phyloP scores from a whole-genome alignment of 2,797 vertebrate species.

The Ciconia nigra region DNA sequence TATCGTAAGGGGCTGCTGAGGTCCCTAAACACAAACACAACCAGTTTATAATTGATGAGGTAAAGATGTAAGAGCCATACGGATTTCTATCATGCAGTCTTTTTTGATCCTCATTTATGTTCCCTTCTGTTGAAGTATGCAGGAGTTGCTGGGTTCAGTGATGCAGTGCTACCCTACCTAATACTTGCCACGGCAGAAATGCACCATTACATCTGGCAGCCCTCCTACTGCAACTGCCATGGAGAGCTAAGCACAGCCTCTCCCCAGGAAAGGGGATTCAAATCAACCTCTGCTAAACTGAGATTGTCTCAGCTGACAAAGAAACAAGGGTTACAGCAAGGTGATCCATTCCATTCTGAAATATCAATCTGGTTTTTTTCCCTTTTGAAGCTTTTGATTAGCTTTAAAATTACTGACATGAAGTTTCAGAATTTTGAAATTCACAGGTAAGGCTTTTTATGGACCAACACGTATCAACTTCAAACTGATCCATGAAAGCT shows the following conservation, averaged over 20 bases:
- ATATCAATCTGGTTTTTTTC: background rate
- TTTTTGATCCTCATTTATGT: background rate
- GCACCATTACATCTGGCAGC: background rate
- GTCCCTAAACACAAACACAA: background rate
- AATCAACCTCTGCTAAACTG: background rate
- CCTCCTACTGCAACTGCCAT: background rate
- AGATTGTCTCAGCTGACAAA: background rate
- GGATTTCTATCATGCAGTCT: background rate
- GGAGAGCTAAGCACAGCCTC: background rate
- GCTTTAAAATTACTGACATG: background rate
- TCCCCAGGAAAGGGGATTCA: background rate
- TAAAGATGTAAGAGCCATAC: background rate
- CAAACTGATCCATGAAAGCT: background rate
- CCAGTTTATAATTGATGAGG: slow-evolving; percentile 26
- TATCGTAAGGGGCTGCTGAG: background rate
- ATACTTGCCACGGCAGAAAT: accelerated
- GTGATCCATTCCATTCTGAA: background rate
- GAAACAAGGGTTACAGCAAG: background rate
- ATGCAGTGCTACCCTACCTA: background rate
- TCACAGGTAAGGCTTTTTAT: background rate
- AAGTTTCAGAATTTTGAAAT: background rate
- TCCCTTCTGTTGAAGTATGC: accelerated
- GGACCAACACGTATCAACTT: background rate
- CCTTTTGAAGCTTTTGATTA: background rate
- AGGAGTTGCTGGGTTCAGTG: background rate